A percentile compares a stretch with the other conserved stretches of the same genome.
Conservation (phyloP, 2,888 invertebrate genomes). For the Gisinianus flammeolus region DNA sequence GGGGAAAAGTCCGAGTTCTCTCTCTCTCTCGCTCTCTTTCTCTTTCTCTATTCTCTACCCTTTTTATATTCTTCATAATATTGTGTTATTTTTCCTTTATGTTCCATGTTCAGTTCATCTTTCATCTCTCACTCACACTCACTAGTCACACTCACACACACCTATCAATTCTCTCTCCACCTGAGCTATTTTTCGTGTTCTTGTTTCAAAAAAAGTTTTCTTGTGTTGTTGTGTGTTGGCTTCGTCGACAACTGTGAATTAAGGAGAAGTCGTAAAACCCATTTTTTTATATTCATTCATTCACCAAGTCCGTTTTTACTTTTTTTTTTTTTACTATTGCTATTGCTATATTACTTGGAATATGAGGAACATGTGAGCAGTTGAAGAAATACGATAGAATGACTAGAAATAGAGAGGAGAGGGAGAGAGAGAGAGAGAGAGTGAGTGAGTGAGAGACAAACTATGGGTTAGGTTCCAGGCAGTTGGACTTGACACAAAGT, state of each 20-base stretch:
- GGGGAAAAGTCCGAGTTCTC: neutral
- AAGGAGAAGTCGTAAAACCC: conserved; percentile 42
- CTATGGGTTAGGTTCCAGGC: conserved; percentile 10
- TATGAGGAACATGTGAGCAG: neutral
- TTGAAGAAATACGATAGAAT: neutral
- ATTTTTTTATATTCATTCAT: conserved; percentile 25
- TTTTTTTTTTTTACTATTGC: too few relatives aligned
- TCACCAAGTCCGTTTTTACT: neutral
- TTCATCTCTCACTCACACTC: neutral
- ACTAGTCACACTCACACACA: too few relatives aligned
- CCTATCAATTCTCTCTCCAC: neutral
- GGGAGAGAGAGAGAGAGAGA: neutral
- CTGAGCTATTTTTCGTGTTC: neutral
- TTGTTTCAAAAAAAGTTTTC: neutral
- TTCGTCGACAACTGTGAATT: conserved; percentile 44
- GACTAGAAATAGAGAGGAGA: neutral
- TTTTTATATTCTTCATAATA: neutral
- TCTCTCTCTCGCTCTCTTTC: neutral
- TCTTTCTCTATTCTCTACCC: too few relatives aligned
- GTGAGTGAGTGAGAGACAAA: neutral
- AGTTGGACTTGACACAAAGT: conserved; percentile 49
- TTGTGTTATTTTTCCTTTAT: neutral
- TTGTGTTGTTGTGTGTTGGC: neutral
- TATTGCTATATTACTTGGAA: too few relatives aligned
- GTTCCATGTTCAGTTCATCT: neutral